Base-by-base conservation (phyloP, 2,113 vertebrate genomes). In the Pavo muticus region DNA sequence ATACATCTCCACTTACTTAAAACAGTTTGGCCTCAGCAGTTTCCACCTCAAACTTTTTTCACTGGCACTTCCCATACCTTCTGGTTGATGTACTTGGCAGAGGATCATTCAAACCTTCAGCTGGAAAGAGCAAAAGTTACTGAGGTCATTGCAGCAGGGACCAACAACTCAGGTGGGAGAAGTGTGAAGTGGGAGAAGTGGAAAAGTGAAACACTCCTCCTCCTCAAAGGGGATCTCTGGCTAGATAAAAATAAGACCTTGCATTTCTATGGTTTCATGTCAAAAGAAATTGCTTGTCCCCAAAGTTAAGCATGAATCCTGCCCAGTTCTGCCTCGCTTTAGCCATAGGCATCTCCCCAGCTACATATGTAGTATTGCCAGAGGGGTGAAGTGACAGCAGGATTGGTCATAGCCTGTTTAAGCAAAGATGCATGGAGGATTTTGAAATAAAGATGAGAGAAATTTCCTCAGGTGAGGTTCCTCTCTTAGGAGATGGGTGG, bases 81-180 rank as follows among this genome's bases (percentile, higher is more conserved):
- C 42, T 42, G 79, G 37, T 37, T 48, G 52, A 19, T 25, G 18
- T 15, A 45, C 24, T 72, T 60, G 44, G 69, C 21, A 0, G 0
- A 47, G 35, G 29, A 35, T 87, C 30, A 10, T 30, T 63, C 73
- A 59, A 27, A 74, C 73, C 21, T 91, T 77, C 54, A 57, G 47
- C 9, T 40, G 86, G 48, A 40, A 72, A 69, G 84, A 44, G 1
- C 32, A 23, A 69, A 79, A 60, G 59, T 88, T 20, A 18, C 42
- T 25, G 16, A 45, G 30, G 21, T 69, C 11, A 47, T 47, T 19
- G 81, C 2, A 3, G 8, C n/a, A 40, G 50, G 37, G 11, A n/a
- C 13, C 2, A 35, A 37, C 9, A 0, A 29, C 4, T 45, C 20
- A 4, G 18, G 1, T 2, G 1, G 20, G 3, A 6, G 52, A 54